These are phyloP conservation scores for Microcaecilia unicolor DNA, from an alignment of 2,797 vertebrate species.

Conservation along the genomic window DNA sequence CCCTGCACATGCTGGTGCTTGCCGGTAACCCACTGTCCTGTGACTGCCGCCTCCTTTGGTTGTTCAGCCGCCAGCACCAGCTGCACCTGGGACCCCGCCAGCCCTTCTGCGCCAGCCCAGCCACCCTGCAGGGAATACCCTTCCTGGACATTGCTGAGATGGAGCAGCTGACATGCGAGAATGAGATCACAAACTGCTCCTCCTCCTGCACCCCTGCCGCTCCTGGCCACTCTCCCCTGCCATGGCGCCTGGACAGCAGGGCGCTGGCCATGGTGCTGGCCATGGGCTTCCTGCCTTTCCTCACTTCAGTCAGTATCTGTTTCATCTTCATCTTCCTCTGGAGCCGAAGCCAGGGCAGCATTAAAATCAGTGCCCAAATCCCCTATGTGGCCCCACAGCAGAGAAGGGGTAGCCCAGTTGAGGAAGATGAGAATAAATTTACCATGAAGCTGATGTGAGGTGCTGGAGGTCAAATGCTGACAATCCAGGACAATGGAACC, in stretches of 20 bases:
- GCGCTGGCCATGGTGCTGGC: constrained; percentile 74
- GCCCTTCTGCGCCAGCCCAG: constrained; percentile 65
- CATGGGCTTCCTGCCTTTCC: constrained; percentile 80
- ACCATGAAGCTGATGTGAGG: constrained; percentile 72
- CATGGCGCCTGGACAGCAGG: constrained; percentile 51
- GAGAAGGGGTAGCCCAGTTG: not conserved
- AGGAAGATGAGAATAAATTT: constrained; percentile 51
- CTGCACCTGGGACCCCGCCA: constrained; percentile 69
- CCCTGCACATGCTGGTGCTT: constrained; percentile 70
- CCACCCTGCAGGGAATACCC: constrained; percentile 51
- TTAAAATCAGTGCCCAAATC: constrained; percentile 71
- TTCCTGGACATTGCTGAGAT: constrained; percentile 68
- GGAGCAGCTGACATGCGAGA: constrained; percentile 65
- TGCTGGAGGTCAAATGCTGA: no score
- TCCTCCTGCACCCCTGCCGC: constrained; percentile 4
- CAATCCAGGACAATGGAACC: no score
- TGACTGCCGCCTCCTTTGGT: constrained; percentile 83
- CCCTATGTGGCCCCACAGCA: constrained; percentile 65
- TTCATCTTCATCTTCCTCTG: constrained; percentile 85
- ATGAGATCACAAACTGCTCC: no score
- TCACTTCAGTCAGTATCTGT: constrained; percentile 79
- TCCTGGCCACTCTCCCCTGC: constrained; percentile 47
- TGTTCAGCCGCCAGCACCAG: constrained; percentile 57
- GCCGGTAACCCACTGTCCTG: constrained; percentile 78
- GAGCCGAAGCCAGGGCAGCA: constrained; percentile 80